phyloP scores from a whole-genome alignment of 2,113 vertebrate genomes.

The Poeciliopsis turrubarensis region DNA sequence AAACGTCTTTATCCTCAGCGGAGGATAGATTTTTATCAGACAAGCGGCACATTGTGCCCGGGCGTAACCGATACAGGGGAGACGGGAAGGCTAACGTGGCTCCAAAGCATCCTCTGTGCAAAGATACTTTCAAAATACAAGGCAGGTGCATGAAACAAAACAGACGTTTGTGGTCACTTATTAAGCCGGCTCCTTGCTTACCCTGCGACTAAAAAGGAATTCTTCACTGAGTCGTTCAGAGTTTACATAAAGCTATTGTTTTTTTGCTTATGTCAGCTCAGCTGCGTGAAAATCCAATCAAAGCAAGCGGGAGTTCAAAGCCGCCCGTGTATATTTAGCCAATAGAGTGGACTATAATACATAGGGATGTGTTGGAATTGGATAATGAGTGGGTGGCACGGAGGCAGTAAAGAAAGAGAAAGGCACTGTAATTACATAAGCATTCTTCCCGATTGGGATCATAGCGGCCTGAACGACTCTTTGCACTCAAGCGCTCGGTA shows the following conservation, averaged over 20 bases:
- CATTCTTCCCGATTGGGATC: constrained; percentile 60
- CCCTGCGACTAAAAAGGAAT: constrained; percentile 12
- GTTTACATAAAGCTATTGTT: constrained; percentile 32
- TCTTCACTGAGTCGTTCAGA: constrained; percentile 7
- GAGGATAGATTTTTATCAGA: constrained; percentile 58
- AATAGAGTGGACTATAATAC: constrained; percentile 66
- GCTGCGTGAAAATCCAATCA: constrained; percentile 34
- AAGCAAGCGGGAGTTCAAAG: constrained; percentile 24
- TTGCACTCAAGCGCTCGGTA: constrained; percentile 69
- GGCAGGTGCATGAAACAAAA: constrained; percentile 28
- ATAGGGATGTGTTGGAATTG: constrained; percentile 68
- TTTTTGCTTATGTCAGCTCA: constrained; percentile 14
- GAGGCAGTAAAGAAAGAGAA: constrained; percentile 68
- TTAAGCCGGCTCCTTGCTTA: constrained; percentile 38
- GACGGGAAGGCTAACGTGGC: constrained; percentile 25
- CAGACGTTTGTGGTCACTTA: constrained; percentile 27
- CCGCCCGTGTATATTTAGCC: constrained; percentile 65
- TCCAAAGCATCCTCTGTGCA: constrained; percentile 30
- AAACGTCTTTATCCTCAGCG: constrained; percentile 32
- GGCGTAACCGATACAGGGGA: constrained; percentile 63
- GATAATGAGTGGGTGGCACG: constrained; percentile 79
- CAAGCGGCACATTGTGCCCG: constrained; percentile 65
- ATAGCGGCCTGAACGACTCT: constrained; percentile 69
- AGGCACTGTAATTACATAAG: constrained; percentile 77
- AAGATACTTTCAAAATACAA: constrained; percentile 29